Base-by-base conservation (phyloP, 2,888 invertebrate genomes). In the Philereme vetulata region DNA sequence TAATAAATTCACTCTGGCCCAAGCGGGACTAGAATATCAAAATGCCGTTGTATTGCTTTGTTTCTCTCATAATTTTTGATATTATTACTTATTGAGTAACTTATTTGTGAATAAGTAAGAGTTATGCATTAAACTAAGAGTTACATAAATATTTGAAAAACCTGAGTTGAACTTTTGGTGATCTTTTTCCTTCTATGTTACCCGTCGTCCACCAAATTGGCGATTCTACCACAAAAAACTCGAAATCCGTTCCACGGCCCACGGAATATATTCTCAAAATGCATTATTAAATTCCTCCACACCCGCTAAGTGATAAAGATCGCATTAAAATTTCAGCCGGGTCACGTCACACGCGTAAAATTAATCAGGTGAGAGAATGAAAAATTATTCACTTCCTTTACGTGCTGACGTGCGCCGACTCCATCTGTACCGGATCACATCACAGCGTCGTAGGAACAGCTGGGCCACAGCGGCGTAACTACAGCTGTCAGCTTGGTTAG, bases 301-400 rank as follows among this genome's bases (percentile, higher is more conserved):
- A 43, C 51, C 11, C 11, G 3, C 43, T 35, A 45, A 43, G 51
- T 46, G 46, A 44, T 64, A 60, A 62, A 56, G 52, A 64, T 63
- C 60, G 36, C 57, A 64, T 63, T 64, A 57, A 65, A 64, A 52
- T 63, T 58, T 63, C 46, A 68, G 11, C 60, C 53, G 60, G 56
- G 50, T 61, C 65, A 51, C 51, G 55, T 59, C 48, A 35, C 55
- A 50, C 60, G 67, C 55, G 60, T 68, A 68, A 67, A 74, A 80
- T 78, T 78, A 81, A 81, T 74, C 76, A 78, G 72, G 73, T 75
- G 74, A 58, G 74, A 75, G 75, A 74, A 77, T 76, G 78, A 80
- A 74, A 76, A 81, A 80, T 80, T 76, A 84, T 84, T 82, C 80
- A 65, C 84, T 81, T 84, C 82, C 82, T 63, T 64, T 60, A 76